Percentiles rank a stretch among this genome's conserved stretches.
Conservation (phyloP, 2,797 vertebrate genomes). For the Oreortyx pictus region DNA sequence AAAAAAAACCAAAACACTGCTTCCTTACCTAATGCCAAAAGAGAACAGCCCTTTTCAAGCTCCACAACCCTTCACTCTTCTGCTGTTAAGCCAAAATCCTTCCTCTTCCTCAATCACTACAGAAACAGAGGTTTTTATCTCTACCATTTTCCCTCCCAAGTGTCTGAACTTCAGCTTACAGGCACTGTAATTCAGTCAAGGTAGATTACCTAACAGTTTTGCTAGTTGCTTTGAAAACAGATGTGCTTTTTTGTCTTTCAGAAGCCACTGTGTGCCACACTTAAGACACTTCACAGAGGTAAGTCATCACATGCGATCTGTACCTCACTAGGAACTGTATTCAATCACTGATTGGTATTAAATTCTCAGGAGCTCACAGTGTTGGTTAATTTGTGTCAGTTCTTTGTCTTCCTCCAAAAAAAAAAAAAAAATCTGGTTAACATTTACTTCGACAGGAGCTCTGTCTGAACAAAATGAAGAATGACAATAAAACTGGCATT, state of each 20-base stretch:
- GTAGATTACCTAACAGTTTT: not conserved
- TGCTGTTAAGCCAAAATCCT: not conserved
- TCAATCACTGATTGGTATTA: not conserved
- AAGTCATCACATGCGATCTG: not conserved
- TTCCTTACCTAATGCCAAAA: not conserved
- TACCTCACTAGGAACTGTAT: not conserved
- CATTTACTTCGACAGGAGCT: not conserved
- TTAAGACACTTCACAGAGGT: not conserved
- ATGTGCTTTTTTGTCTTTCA: not conserved
- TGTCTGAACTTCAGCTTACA: not conserved
- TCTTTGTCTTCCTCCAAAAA: not conserved
- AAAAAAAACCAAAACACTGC: not conserved
- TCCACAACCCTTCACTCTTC: not conserved
- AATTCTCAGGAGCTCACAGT: not conserved
- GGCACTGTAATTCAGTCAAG: not conserved
- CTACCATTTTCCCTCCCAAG: not conserved
- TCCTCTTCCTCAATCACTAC: not conserved
- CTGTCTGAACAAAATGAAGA: not conserved
- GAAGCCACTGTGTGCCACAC: not conserved
- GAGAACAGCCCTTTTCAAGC: fast-evolving
- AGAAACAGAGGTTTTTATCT: not conserved
- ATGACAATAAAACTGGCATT: not conserved
- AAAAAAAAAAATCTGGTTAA: not conserved
- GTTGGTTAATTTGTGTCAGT: not conserved
- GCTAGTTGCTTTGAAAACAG: not conserved